A percentile compares a stretch with the other conserved stretches of the same genome.
phyloP scores from a whole-genome alignment of 2,113 vertebrate genomes.

The Xiphias gladius region DNA sequence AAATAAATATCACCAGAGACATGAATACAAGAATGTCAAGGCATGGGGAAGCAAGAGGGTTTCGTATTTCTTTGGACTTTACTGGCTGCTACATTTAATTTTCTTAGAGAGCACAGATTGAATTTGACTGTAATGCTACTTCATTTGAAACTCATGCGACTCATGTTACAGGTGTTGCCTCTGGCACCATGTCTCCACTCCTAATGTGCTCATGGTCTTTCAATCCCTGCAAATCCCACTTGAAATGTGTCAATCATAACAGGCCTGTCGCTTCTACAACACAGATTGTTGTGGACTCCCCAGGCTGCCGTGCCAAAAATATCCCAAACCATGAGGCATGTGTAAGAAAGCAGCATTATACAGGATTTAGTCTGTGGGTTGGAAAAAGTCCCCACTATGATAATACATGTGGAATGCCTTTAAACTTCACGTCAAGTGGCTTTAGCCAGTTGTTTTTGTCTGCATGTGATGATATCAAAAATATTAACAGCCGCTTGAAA shows the following conservation, averaged over 20 bases:
- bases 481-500: constrained; percentile 31
- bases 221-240: constrained; percentile 57
- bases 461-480: constrained; percentile 50
- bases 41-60: background rate
- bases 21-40: constrained; percentile 18
- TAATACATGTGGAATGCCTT: constrained; percentile 51
- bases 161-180: constrained; percentile 73
- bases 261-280: constrained; percentile 8
- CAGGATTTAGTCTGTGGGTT: constrained; percentile 55
- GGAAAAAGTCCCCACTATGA: constrained; percentile 35
- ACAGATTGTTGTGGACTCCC: constrained; percentile 6
- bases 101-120: constrained; percentile 8
- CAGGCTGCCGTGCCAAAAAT: constrained; percentile 33
- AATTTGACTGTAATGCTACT: constrained; percentile 46
- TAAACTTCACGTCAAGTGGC: constrained; percentile 42
- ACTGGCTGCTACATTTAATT: constrained; percentile 3
- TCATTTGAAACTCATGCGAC: constrained; percentile 48
- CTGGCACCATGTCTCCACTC: constrained; percentile 60
- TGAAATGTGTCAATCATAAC: constrained; percentile 67
- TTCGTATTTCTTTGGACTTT: constrained; percentile 15
- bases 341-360: constrained; percentile 46
- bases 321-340: constrained; percentile 47
- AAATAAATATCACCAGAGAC: constrained; percentile 42
- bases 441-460: constrained; percentile 29
- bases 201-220: constrained; percentile 47